These are phyloP conservation scores for Manis javanica DNA, from an alignment of 2,797 vertebrate species.

Conservation along the genomic window DNA sequence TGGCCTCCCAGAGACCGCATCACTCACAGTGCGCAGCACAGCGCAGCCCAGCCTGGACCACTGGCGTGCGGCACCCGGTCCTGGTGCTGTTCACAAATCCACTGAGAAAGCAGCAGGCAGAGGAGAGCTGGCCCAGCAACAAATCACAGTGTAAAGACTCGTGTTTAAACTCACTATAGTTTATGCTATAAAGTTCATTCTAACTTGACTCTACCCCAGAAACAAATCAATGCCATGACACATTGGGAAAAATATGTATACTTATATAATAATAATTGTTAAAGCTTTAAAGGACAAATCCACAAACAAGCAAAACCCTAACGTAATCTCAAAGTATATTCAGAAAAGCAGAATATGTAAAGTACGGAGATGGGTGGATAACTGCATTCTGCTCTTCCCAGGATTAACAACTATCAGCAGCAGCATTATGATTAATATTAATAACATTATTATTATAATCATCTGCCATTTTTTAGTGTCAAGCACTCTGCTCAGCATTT, in stretches of 20 bases:
- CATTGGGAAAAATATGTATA: background rate
- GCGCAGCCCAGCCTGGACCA: background rate
- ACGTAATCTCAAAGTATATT: background rate
- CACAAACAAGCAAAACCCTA: background rate
- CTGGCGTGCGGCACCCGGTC: accelerated
- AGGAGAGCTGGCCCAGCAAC: background rate
- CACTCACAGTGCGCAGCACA: background rate
- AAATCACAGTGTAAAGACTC: background rate
- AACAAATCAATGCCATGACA: background rate
- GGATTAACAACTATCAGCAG: background rate
- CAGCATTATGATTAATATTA: background rate
- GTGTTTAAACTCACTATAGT: no score
- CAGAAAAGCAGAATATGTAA: background rate
- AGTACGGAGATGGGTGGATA: no score
- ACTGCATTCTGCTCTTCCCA: background rate
- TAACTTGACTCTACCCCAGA: background rate
- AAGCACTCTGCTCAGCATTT: background rate
- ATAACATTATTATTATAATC: background rate
- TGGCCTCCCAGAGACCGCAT: background rate
- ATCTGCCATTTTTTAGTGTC: background rate
- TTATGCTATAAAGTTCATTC: no score
- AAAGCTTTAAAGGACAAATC: background rate
- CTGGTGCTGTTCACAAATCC: background rate
- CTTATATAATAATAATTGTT: background rate
- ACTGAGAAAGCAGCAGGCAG: background rate